Evolutionary conservation across 2,888 invertebrate species (phyloP).

Genomic region (Girardia tigrina): DNA sequence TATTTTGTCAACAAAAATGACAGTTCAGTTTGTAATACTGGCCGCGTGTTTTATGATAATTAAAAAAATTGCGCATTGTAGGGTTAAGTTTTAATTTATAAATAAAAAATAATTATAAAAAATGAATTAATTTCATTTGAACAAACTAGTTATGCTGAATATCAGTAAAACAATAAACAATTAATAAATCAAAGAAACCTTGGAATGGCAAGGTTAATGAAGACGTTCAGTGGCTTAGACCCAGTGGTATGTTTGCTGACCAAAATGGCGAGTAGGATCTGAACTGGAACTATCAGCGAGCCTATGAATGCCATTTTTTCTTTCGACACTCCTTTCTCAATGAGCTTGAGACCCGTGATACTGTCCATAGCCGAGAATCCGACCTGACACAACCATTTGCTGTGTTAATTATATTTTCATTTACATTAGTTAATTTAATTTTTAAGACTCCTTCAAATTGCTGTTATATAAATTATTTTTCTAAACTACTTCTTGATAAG

Average conservation of each 20-base stretch:
- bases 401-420: no score
- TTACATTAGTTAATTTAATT: no score
- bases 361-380: slow-evolving; percentile 89
- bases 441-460: no score
- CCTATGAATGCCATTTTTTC: slow-evolving; percentile 81
- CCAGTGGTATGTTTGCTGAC: slow-evolving; percentile 53
- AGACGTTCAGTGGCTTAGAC: slow-evolving; percentile 24
- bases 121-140: background rate
- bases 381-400: slow-evolving; percentile 56
- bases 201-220: slow-evolving; percentile 31
- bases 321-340: slow-evolving; percentile 86
- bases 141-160: background rate
- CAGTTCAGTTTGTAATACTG: no score
- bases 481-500: no score
- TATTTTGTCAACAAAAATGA: no score
- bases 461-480: no score
- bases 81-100: no score
- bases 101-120: no score
- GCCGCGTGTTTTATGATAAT: no score
- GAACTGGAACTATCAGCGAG: slow-evolving; percentile 79
- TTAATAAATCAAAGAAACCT: no score
- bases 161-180: background rate
- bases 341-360: slow-evolving; percentile 79
- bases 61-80: no score
- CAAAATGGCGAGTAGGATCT: slow-evolving; percentile 74